phyloP scores from a whole-genome alignment of 2,797 vertebrate species.

The Scyliorhinus canicula region DNA sequence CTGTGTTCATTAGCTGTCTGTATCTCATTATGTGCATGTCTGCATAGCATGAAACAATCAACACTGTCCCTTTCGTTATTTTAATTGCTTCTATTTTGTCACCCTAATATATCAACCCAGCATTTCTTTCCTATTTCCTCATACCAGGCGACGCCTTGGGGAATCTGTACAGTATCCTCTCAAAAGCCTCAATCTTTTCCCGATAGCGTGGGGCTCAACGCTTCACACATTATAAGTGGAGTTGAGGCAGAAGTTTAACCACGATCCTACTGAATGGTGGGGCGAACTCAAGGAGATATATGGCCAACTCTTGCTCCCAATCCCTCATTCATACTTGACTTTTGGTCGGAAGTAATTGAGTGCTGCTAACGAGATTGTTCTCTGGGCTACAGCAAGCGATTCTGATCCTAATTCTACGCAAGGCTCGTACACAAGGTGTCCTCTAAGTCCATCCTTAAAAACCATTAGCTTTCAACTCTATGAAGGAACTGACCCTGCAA shows the following conservation, averaged over 20 bases:
- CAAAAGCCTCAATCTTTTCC: background rate
- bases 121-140: background rate
- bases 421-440: background rate
- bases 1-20: too few species aligned
- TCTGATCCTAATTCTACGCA: background rate
- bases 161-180: background rate
- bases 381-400: background rate
- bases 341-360: too few species aligned
- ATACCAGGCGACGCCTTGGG: background rate
- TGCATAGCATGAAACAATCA: too few species aligned
- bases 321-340: too few species aligned
- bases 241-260: too few species aligned
- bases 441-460: background rate
- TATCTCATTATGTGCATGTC: too few species aligned
- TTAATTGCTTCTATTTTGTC: background rate
- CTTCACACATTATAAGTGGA: background rate
- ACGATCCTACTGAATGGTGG: too few species aligned
- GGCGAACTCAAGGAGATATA: too few species aligned
- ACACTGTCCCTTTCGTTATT: background rate
- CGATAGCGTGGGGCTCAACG: background rate
- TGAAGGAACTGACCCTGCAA: background rate
- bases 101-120: too few species aligned
- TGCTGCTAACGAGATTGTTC: background rate
- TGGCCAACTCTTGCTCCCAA: too few species aligned
- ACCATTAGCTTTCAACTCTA: background rate